These are phyloP conservation scores for Calypte anna DNA, from an alignment of 2,113 vertebrate genomes.

Conservation along the genomic window DNA sequence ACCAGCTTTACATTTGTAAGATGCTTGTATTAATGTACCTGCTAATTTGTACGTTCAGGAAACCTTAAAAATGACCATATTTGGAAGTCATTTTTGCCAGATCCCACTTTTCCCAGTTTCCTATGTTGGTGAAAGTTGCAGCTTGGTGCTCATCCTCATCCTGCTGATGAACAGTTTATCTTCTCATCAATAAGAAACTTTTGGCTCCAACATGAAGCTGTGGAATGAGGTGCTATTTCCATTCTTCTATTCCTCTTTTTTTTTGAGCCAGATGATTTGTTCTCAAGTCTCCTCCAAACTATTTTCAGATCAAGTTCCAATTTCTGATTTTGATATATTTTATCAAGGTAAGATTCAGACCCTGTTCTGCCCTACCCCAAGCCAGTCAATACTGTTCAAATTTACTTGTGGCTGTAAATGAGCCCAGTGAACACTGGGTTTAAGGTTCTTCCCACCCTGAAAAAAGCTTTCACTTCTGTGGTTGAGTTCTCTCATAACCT, in stretches of 20 bases:
- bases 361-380: background rate
- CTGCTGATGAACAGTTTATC: background rate
- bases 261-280: background rate
- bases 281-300: background rate
- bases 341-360: background rate
- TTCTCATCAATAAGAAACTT: background rate
- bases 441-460: background rate
- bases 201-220: background rate
- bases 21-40: background rate
- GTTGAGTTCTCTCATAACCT: background rate
- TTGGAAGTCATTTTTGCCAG: background rate
- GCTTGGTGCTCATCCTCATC: background rate
- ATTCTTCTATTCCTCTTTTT: background rate
- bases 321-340: background rate
- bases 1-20: background rate
- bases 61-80: background rate
- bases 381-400: background rate
- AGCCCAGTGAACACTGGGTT: rapidly evolving
- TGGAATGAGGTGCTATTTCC: background rate
- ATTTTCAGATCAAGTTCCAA: background rate
- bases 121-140: background rate
- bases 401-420: background rate
- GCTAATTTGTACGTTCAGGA: background rate
- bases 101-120: background rate
- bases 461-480: background rate